These are phyloP conservation scores for Chaetogeoica ovagalla DNA, from an alignment of 2,888 invertebrate species.

Conservation along the genomic window DNA sequence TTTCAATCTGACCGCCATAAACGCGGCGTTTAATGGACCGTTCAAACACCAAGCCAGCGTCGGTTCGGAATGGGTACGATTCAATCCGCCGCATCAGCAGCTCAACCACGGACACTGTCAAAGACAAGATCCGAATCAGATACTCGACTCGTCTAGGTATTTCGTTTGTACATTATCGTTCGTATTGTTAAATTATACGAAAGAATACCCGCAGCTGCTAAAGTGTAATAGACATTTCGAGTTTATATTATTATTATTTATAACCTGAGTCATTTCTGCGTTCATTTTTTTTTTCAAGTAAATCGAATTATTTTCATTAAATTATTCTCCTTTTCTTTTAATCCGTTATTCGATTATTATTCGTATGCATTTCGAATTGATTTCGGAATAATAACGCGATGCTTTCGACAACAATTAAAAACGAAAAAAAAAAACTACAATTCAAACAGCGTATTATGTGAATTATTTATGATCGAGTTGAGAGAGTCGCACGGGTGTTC, in stretches of 20 bases:
- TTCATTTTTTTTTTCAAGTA: constrained; percentile 14
- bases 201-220: not conserved
- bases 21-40: constrained; percentile 79
- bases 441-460: not conserved
- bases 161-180: constrained; percentile 2
- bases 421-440: too few relatives aligned
- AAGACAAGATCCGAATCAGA: constrained; percentile 57
- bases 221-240: not conserved
- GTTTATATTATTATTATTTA: too few relatives aligned
- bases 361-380: not conserved
- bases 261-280: not conserved
- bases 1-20: constrained; percentile 81
- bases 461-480: constrained; percentile 5
- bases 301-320: constrained; percentile 24
- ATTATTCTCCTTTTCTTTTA: constrained; percentile 7
- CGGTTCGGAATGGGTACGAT: constrained; percentile 76
- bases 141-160: constrained; percentile 59
- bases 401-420: too few relatives aligned
- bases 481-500: not conserved
- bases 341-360: not conserved
- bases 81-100: constrained; percentile 50
- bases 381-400: too few relatives aligned
- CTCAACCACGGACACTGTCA: constrained; percentile 68
- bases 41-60: constrained; percentile 81
- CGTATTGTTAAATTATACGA: not conserved